Percentiles rank a stretch among this genome's conserved stretches.
These are phyloP conservation scores for Hylyphantes graminicola DNA, from an alignment of 1,140 invertebrate species.

Conservation along the genomic window DNA sequence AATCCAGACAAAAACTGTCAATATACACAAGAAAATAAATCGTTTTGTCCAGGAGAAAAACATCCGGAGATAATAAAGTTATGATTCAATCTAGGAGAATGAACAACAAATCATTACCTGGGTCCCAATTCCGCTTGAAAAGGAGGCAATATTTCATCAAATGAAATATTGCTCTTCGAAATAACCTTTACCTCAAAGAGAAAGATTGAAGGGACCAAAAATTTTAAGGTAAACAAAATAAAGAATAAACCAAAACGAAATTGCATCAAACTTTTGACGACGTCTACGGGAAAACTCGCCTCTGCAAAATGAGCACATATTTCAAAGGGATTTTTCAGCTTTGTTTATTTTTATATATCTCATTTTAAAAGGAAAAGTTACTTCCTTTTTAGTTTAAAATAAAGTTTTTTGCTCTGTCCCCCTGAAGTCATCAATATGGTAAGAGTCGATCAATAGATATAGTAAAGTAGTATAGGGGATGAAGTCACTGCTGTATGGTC, in stretches of 20 bases:
- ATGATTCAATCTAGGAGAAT: constrained; percentile 1
- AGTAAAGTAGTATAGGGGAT: background rate
- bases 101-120: constrained; percentile 19
- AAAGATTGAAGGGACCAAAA: background rate
- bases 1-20: too few species aligned
- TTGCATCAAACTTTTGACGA: constrained; percentile 23
- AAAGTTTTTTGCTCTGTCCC: constrained; percentile 1
- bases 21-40: too few species aligned
- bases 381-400: background rate
- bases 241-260: constrained; percentile 3
- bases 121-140: background rate
- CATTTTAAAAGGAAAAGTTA: constrained; percentile 13
- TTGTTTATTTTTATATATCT: too few species aligned
- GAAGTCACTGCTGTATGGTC: constrained; percentile 12
- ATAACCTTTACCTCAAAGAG: background rate
- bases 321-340: constrained; percentile 3
- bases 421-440: constrained; percentile 34
- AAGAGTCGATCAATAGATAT: constrained; percentile 36
- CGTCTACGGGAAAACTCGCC: background rate
- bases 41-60: too few species aligned
- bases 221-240: constrained; percentile 5
- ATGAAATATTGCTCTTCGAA: constrained; percentile 3
- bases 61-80: constrained; percentile 6
- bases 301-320: constrained; percentile 38
- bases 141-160: constrained; percentile 17